phyloP scores from a whole-genome alignment of 2,888 invertebrate genomes.

The Dorcus hopei region DNA sequence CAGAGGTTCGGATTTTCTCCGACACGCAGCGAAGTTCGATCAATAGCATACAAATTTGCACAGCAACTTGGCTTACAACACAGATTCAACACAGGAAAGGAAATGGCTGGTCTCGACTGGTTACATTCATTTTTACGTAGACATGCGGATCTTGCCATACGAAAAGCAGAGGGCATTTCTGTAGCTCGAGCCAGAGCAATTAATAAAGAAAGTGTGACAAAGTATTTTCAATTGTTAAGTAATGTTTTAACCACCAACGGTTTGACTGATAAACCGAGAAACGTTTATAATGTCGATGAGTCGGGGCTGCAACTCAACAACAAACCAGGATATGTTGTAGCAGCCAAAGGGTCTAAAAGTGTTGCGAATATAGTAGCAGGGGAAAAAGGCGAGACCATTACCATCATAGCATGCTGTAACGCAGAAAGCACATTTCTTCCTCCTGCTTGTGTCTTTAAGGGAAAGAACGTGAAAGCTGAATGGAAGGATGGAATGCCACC shows the following conservation, averaged over 20 bases:
- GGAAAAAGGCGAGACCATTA: conserved; percentile 37
- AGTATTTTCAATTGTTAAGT: too few species aligned
- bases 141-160: background rate
- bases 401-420: conserved; percentile 39
- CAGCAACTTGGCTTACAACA: background rate
- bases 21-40: background rate
- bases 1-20: conserved; percentile 29
- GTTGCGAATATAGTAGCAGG: conserved; percentile 28
- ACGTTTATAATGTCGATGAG: too few species aligned
- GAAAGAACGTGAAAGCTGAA: conserved; percentile 27
- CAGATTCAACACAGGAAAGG: background rate
- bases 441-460: conserved; percentile 31
- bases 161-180: background rate
- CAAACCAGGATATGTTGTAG: conserved; percentile 33
- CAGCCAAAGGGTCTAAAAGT: conserved; percentile 29
- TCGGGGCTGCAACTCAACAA: too few species aligned
- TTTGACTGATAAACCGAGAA: too few species aligned
- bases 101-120: background rate
- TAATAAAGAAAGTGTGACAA: conserved; percentile 31
- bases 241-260: too few species aligned
- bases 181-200: background rate
- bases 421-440: conserved; percentile 36
- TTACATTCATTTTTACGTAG: background rate
- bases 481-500: conserved; percentile 24
- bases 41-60: background rate